Base-by-base conservation (phyloP, 2,797 vertebrate species). In the Pygocentrus nattereri region DNA sequence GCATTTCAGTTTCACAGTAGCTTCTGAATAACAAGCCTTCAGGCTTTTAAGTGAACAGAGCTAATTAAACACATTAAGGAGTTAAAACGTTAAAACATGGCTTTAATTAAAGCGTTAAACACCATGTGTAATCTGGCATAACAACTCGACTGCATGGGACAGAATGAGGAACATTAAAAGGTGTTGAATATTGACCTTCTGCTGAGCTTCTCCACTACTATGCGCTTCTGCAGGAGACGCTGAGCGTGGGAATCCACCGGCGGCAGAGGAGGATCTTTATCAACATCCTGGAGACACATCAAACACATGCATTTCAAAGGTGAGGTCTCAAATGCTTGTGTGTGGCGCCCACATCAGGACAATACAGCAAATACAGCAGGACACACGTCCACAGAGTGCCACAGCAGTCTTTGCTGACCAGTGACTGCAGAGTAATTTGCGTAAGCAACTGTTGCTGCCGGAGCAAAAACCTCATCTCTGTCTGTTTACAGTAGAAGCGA, bases 131-230 rank as follows among this genome's bases (percentile, higher is more conserved):
- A 41, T 10, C 41, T 4, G 41, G 41, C 41, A 41, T 41, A 41
- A 41, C 10, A 41, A 4, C 10, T 4, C 10, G 41, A 41, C 41
- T 41, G n/a, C 10, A 41, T 41, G 41, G 41, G 41, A 4, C 10
- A 41, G 10, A 41, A 41, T 4, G 1, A 8, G 19, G 52, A 30
- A 41, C 31, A 65, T 38, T 21, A 31, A n/a, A 65, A n/a, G 13
- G 12, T n/a, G 41, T 3, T 47, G 41, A 82, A 80, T 30, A 90
- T 91, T 3, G 23, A 95, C 95, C 94, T 91, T 84, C 81, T 88
- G 47, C 73, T 90, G 85, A 95, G 92, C 72, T 93, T 95, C 84
- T 95, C 94, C 88, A 94, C 91, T 11, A 87, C 83, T 52, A 95
- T 95, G 27, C 90, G 86, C 84, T 93, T 95, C 91, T 94, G 94